A percentile compares a stretch with the other conserved stretches of the same genome.
phyloP scores from a whole-genome alignment of 2,797 vertebrate genomes.

The Notamacropus eugenii region DNA sequence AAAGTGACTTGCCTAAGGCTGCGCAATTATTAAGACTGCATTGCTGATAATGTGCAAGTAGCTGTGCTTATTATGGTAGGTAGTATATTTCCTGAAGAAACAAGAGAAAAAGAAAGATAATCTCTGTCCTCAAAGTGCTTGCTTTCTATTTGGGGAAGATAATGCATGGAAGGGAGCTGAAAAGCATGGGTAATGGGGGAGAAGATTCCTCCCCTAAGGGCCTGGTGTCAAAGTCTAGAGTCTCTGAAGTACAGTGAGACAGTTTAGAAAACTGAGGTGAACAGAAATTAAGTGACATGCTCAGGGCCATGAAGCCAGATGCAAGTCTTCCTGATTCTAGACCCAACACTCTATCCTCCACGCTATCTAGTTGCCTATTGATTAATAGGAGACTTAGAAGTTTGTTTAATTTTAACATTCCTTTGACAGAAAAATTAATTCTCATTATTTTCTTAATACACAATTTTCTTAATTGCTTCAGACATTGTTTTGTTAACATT shows the following conservation, averaged over 20 bases:
- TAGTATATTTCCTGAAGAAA: neutral
- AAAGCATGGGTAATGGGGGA: neutral
- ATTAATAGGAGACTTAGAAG: neutral
- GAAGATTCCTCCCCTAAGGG: neutral
- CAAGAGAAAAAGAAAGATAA: neutral
- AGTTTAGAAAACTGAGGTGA: neutral
- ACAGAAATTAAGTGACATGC: neutral
- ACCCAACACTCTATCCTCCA: neutral
- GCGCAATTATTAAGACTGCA: neutral
- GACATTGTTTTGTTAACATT: neutral
- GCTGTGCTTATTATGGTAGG: fast-evolving
- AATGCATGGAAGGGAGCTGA: neutral
- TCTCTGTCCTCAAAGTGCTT: neutral
- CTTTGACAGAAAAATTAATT: neutral
- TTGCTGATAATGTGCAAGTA: neutral
- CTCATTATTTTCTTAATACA: neutral
- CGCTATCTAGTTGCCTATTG: neutral
- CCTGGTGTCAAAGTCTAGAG: neutral
- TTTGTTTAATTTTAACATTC: neutral
- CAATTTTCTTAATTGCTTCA: neutral
- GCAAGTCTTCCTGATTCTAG: neutral
- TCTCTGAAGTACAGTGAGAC: neutral
- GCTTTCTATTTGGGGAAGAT: neutral
- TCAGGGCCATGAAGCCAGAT: neutral
- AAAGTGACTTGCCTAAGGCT: neutral